Percentiles rank a stretch among this genome's conserved stretches.
These are phyloP conservation scores for Anoura caudifer DNA, from an alignment of 2,113 vertebrate genomes.

Conservation along the genomic window DNA sequence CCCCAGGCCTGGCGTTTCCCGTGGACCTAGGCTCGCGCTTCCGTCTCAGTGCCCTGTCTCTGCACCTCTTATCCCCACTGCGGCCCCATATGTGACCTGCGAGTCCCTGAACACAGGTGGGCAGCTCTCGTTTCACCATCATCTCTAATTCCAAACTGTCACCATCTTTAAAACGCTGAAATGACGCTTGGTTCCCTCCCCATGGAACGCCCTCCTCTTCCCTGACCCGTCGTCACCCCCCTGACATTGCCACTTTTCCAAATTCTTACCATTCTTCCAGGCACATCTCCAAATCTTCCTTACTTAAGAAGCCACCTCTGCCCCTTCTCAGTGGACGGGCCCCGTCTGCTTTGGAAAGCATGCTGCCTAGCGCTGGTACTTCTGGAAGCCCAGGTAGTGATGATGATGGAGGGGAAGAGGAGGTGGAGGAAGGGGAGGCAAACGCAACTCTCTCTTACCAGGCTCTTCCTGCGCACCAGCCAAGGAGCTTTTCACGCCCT, in stretches of 20 bases:
- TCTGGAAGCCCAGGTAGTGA: not conserved
- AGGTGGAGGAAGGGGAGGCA: too few species aligned
- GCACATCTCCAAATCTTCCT: not conserved
- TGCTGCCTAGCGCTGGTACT: not conserved
- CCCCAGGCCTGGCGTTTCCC: not conserved
- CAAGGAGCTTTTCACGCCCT: not conserved
- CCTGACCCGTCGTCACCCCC: not conserved
- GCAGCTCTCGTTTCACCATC: not conserved
- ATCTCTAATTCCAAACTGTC: too few species aligned
- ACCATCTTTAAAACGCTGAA: too few species aligned
- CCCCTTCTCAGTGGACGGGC: not conserved
- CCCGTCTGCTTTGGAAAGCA: not conserved
- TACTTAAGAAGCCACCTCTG: too few species aligned
- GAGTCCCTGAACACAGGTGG: not conserved
- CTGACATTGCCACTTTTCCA: fast-evolving
- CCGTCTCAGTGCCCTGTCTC: not conserved
- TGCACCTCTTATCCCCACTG: not conserved
- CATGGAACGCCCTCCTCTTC: fast-evolving
- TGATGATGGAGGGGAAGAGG: not conserved
- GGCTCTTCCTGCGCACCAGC: not conserved
- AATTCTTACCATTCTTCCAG: not conserved
- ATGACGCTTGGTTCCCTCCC: not conserved
- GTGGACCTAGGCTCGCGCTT: not conserved
- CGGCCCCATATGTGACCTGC: too few species aligned
- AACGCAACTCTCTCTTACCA: not conserved